Conservation (phyloP, 2,888 invertebrate species). For the Malachius bipustulatus region DNA sequence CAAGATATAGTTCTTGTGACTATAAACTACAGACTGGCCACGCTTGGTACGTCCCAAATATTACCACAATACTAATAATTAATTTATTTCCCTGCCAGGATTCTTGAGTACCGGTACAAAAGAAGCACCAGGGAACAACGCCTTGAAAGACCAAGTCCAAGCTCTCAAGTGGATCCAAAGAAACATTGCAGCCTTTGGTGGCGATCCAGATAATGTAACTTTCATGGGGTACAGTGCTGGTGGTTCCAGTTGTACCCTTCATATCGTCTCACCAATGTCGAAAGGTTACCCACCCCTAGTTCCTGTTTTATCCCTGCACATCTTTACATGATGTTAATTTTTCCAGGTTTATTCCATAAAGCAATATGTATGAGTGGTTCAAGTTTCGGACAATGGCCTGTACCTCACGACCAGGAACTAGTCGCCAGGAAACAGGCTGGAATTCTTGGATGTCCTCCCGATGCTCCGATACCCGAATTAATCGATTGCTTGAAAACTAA, state of each 20-base stretch:
- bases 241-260: conserved; percentile 35
- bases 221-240: conserved; percentile 47
- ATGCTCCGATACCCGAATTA: conserved; percentile 41
- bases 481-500: conserved; percentile 48
- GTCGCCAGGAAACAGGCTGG: conserved; percentile 52
- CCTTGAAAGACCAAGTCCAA: conserved; percentile 57
- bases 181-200: conserved; percentile 56
- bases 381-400: conserved; percentile 41
- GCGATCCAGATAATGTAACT: conserved; percentile 52
- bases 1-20: conserved; percentile 52
- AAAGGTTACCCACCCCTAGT: too few species aligned
- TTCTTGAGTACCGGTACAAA: conserved; percentile 50
- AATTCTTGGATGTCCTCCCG: conserved; percentile 46
- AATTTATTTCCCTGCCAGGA: conserved; percentile 20
- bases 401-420: conserved; percentile 42
- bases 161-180: conserved; percentile 53
- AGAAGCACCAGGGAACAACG: conserved; percentile 55
- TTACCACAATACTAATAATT: neutral
- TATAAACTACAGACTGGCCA: conserved; percentile 50
- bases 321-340: too few species aligned
- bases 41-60: conserved; percentile 34
- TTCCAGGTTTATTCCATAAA: conserved; percentile 53
- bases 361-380: conserved; percentile 59
- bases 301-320: too few species aligned
- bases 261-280: conserved; percentile 55